Conservation (phyloP, 2,113 vertebrate genomes). For the Platysternon megacephalum region DNA sequence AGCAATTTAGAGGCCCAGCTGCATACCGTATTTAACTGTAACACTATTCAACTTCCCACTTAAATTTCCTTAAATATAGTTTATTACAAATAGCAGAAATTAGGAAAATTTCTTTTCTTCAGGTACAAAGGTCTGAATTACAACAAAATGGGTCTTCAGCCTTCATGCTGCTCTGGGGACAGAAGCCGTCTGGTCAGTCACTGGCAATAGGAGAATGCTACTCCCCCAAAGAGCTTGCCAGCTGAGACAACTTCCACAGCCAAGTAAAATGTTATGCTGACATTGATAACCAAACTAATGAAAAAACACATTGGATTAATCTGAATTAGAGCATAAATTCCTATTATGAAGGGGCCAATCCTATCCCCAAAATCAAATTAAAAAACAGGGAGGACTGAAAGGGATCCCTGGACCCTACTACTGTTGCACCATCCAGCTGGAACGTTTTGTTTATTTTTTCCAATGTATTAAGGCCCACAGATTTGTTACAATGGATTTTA, state of each 20-base stretch:
- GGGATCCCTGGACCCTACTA: background rate
- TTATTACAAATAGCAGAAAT: background rate
- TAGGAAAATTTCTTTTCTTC: background rate
- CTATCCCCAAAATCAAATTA: background rate
- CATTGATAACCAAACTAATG: rapidly evolving
- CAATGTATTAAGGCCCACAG: background rate
- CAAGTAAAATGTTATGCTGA: background rate
- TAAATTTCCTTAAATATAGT: background rate
- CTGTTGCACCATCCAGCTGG: background rate
- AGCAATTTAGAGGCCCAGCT: background rate
- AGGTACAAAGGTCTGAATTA: background rate
- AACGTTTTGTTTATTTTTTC: background rate
- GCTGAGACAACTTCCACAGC: background rate
- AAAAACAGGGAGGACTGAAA: rapidly evolving
- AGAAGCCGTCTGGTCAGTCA: background rate
- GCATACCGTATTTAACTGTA: rapidly evolving
- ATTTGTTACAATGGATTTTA: background rate
- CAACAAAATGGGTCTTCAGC: background rate
- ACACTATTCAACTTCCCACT: background rate
- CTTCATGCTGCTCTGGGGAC: rapidly evolving
- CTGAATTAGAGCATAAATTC: background rate
- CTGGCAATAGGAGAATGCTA: background rate
- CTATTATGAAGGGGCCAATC: background rate
- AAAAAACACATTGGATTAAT: background rate
- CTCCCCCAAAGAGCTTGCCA: background rate